Conservation (phyloP, 2,113 vertebrate species). For the Macaca mulatta region DNA sequence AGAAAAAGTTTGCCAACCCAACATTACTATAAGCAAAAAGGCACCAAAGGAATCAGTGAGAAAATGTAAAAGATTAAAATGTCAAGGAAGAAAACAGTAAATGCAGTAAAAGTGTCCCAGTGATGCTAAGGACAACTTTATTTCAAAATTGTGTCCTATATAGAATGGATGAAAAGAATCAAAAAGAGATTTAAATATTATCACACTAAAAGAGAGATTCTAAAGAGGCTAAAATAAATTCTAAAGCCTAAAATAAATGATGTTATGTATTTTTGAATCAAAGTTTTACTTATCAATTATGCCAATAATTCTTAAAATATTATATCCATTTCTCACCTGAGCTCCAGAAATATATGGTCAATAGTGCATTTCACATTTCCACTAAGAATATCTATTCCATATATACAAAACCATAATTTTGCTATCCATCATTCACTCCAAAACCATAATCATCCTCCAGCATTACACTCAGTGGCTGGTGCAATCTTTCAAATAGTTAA, state of each 20-base stretch:
- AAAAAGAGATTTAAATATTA: background rate
- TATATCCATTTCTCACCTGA: background rate
- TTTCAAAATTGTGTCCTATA: background rate
- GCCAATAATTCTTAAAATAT: background rate
- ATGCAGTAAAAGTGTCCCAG: background rate
- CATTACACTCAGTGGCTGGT: background rate
- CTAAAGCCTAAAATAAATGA: background rate
- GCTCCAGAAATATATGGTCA: background rate
- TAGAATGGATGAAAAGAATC: background rate
- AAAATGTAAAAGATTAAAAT: background rate
- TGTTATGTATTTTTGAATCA: background rate
- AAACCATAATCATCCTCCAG: background rate
- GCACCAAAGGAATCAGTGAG: background rate
- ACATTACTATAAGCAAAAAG: background rate
- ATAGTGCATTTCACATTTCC: background rate
- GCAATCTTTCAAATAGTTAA: background rate
- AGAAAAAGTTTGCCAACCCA: background rate
- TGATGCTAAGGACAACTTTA: background rate
- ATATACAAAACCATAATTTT: background rate
- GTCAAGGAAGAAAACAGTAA: background rate
- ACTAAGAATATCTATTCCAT: background rate
- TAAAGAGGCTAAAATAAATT: background rate
- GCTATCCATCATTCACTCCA: background rate
- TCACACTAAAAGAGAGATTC: background rate
- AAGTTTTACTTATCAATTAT: background rate